A percentile compares a stretch with the other conserved stretches of the same genome.
phyloP scores from a whole-genome alignment of 2,113 vertebrate species.

The Dicrurus megarhynchus region DNA sequence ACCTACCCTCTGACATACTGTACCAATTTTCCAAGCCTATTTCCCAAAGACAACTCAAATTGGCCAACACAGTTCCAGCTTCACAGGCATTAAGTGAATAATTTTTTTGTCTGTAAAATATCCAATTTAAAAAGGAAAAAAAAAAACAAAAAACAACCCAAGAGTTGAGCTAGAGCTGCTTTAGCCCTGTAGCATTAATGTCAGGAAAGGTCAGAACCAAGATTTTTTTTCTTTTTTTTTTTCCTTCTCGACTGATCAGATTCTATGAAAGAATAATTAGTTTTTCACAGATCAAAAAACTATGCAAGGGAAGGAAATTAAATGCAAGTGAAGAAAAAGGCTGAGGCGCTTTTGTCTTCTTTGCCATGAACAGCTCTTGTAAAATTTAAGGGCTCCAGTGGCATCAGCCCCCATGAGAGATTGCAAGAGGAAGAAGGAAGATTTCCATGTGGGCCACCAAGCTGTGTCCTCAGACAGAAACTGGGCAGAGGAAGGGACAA shows the following conservation, averaged over 20 bases:
- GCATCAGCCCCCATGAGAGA: too few relatives aligned
- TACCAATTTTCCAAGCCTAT: neutral
- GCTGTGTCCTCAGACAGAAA: neutral
- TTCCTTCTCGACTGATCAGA: neutral
- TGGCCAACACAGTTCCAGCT: neutral
- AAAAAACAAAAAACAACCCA: neutral
- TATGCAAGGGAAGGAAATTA: neutral
- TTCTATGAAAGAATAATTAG: neutral
- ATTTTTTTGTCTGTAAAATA: neutral
- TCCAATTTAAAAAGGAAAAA: neutral
- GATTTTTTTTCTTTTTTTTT: neutral
- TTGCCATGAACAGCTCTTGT: neutral
- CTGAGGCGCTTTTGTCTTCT: neutral
- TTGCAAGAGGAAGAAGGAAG: neutral
- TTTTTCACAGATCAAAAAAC: neutral
- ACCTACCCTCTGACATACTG: rapidly evolving
- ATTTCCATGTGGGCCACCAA: neutral
- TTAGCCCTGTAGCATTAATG: neutral
- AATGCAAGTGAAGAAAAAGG: neutral
- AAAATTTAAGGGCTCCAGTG: neutral
- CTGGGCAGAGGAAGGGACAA: neutral
- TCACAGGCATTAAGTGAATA: neutral
- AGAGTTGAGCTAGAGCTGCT: neutral
- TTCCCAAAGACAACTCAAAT: neutral
- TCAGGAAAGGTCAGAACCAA: slow-evolving; percentile 3